These are phyloP conservation scores for Pangasius djambal DNA, from an alignment of 2,797 vertebrate species.

Conservation along the genomic window DNA sequence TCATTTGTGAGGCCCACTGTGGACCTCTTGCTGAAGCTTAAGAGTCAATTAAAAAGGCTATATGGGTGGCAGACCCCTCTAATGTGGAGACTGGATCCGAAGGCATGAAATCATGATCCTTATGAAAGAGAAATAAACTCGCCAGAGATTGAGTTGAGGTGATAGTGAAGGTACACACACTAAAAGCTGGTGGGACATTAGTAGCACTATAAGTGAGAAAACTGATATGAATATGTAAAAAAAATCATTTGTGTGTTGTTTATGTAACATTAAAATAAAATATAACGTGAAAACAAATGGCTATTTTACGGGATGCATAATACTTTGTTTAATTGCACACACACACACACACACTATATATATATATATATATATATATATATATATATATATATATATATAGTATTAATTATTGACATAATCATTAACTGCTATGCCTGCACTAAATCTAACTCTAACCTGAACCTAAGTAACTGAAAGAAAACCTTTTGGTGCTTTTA, in stretches of 20 bases:
- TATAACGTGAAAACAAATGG: not conserved
- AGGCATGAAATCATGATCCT: conserved; percentile 37
- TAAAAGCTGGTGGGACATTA: not conserved
- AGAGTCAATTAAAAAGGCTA: conserved; percentile 53
- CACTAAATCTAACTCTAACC: not conserved
- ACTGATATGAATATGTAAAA: not conserved
- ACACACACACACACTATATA: not conserved
- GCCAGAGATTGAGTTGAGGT: not conserved
- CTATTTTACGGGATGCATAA: not conserved
- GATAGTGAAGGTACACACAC: not conserved
- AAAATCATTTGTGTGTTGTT: not conserved
- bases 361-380: too few species aligned
- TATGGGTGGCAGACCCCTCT: conserved; percentile 27
- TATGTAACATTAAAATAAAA: not conserved
- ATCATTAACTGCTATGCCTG: not conserved
- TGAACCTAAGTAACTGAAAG: not conserved
- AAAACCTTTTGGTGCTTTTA: not conserved
- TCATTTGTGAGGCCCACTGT: conserved; percentile 46
- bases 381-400: too few species aligned
- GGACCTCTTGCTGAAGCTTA: conserved; percentile 43
- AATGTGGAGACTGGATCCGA: conserved; percentile 37
- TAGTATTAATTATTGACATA: too few species aligned
- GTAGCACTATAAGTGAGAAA: not conserved
- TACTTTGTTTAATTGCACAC: not conserved
- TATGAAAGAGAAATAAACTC: conserved; percentile 23